Percentiles rank a stretch among this genome's conserved stretches.
These are phyloP conservation scores for Oenanthe oenanthe DNA, from an alignment of 2,113 vertebrate species.

Conservation along the genomic window DNA sequence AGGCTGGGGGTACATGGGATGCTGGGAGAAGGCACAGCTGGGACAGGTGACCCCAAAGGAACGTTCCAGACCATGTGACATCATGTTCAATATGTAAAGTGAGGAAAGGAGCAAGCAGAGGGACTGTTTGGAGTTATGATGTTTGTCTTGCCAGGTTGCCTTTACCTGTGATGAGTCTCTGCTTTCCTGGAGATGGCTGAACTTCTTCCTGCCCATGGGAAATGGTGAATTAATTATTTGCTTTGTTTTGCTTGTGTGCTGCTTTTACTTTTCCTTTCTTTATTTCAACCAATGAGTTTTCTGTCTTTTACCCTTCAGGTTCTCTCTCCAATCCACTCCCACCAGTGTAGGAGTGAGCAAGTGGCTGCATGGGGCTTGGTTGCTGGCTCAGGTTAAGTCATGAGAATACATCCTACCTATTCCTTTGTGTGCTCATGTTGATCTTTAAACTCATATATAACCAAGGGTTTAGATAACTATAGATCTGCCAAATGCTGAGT, in stretches of 20 bases:
- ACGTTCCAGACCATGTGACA: no score
- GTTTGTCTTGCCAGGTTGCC: not conserved
- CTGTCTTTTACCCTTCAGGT: not conserved
- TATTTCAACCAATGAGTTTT: not conserved
- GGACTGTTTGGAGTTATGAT: not conserved
- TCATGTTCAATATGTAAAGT: no score
- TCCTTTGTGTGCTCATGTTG: not conserved
- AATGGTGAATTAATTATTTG: not conserved
- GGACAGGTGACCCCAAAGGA: not conserved
- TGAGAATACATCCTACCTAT: not conserved
- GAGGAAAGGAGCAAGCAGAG: not conserved
- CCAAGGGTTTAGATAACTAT: not conserved
- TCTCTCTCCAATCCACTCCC: not conserved
- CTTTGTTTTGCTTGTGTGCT: not conserved
- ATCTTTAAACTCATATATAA: not conserved
- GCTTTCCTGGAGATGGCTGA: not conserved
- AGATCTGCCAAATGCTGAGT: not conserved
- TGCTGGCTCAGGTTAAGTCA: not conserved
- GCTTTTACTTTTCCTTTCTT: not conserved
- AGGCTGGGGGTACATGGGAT: fast-evolving
- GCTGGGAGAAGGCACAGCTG: not conserved
- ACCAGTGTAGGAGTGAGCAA: not conserved
- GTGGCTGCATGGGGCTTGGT: not conserved
- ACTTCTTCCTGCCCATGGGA: not conserved
- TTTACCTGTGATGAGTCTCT: not conserved